These are phyloP conservation scores for Aramus guarauna DNA, from an alignment of 2,113 vertebrate genomes.

Conservation along the genomic window DNA sequence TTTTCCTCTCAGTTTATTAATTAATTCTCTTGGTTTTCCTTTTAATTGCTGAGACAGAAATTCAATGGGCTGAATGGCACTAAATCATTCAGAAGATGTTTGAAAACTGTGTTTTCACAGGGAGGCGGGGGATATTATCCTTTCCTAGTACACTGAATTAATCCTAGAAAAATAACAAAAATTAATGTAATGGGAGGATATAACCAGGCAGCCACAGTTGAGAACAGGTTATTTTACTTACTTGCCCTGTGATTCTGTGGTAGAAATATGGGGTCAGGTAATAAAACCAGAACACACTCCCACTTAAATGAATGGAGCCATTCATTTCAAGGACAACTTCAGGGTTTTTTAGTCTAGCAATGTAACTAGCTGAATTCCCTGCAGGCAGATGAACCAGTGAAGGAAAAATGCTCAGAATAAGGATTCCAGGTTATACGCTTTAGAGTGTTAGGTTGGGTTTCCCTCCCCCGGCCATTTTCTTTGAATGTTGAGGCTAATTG, in stretches of 20 bases:
- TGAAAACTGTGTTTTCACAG: neutral
- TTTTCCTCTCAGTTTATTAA: neutral
- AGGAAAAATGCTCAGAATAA: conserved; percentile 27
- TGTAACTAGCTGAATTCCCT: conserved; percentile 48
- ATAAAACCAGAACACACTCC: conserved; percentile 55
- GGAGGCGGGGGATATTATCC: neutral
- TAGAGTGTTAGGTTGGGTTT: neutral
- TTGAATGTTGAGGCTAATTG: neutral
- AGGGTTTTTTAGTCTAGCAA: conserved; percentile 16
- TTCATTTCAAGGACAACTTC: conserved; percentile 54
- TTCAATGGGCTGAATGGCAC: neutral
- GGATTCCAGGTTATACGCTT: neutral
- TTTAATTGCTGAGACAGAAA: conserved; percentile 1
- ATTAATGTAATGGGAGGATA: neutral
- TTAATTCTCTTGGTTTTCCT: neutral
- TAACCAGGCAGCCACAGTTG: neutral
- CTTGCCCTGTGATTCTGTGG: conserved; percentile 17
- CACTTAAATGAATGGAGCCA: conserved; percentile 58
- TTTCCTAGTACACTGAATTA: neutral
- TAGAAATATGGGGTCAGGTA: conserved; percentile 52
- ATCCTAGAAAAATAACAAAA: conserved; percentile 15
- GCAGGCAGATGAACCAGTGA: conserved; percentile 18
- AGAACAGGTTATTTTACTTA: conserved; percentile 49
- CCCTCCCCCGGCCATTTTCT: neutral
- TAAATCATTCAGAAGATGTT: conserved; percentile 21